Conservation (phyloP, 2,113 vertebrate species). For the Atractosteus spatula region DNA sequence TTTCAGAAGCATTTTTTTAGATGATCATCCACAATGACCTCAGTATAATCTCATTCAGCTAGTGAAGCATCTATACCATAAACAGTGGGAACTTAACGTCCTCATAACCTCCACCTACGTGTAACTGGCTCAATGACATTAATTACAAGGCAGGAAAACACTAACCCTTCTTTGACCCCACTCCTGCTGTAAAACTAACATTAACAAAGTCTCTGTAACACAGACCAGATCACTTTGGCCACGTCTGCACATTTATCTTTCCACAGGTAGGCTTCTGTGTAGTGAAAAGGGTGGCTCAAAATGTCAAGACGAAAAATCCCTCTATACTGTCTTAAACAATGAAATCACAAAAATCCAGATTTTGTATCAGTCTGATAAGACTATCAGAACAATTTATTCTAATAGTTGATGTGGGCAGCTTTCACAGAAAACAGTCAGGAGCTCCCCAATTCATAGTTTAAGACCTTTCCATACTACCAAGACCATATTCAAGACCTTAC, state of each 20-base stretch:
- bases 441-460: no score
- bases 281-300: no score
- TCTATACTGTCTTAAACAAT: neutral
- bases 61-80: neutral
- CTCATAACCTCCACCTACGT: neutral
- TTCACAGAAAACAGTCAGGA: no score
- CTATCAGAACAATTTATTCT: neutral
- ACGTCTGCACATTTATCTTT: neutral
- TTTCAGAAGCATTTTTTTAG: neutral
- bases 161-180: conserved; percentile 3
- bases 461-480: no score
- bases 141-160: neutral
- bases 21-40: neutral
- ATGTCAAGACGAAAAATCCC: no score
- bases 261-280: neutral
- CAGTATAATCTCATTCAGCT: neutral
- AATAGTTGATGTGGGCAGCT: neutral
- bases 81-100: conserved; percentile 1
- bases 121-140: neutral
- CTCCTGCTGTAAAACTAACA: conserved; percentile 9
- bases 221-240: neutral
- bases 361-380: neutral
- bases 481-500: no score
- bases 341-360: neutral
- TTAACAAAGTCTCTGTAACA: conserved; percentile 8